A percentile compares a stretch with the other conserved stretches of the same genome.
Evolutionary conservation across 2,797 vertebrate genomes (phyloP).

Genomic region (Sebastes oblongus): DNA sequence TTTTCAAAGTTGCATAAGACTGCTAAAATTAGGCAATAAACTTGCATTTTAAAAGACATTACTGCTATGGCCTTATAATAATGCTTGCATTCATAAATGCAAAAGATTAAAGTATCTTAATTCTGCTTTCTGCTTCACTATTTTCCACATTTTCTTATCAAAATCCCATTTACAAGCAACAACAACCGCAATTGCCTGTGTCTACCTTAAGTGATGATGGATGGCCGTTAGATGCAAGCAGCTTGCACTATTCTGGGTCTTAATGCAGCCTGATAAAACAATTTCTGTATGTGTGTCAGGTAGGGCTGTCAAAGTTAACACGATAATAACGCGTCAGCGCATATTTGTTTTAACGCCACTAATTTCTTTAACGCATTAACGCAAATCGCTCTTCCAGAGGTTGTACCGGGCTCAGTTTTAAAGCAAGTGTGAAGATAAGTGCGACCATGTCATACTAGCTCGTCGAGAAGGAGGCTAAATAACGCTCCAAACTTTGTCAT

Average conservation of each 20-base stretch:
- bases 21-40: background rate
- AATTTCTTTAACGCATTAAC: too few species aligned
- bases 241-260: background rate
- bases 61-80: background rate
- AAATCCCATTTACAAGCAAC: background rate
- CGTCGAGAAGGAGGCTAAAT: too few species aligned
- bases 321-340: too few species aligned
- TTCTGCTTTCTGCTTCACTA: background rate
- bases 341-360: too few species aligned
- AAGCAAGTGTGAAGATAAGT: too few species aligned
- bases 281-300: background rate
- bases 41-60: background rate
- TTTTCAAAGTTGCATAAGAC: background rate
- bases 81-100: background rate
- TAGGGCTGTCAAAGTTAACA: too few species aligned
- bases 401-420: too few species aligned
- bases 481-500: too few species aligned
- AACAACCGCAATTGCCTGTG: background rate
- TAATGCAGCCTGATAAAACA: background rate
- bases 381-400: too few species aligned
- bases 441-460: too few species aligned
- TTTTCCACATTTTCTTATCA: background rate
- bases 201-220: background rate
- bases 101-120: background rate
- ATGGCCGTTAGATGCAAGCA: background rate